Conservation (phyloP, 2,797 vertebrate genomes). For the Lates japonicus region DNA sequence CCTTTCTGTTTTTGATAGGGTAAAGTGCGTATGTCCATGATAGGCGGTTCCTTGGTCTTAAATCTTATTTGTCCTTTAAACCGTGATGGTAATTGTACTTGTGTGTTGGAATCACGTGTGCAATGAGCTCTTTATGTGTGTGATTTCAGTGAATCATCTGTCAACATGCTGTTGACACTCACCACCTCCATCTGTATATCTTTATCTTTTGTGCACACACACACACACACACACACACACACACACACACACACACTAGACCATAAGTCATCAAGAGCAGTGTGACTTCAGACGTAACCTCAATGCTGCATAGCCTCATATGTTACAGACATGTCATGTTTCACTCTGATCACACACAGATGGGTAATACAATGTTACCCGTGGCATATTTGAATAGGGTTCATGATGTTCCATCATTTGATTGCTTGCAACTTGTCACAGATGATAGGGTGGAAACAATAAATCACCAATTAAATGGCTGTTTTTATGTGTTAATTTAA, state of each 20-base stretch:
- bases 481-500: conserved; percentile 80
- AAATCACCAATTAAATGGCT: conserved; percentile 76
- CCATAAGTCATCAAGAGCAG: conserved; percentile 18
- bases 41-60: conserved; percentile 38
- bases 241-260: not conserved
- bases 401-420: conserved; percentile 85
- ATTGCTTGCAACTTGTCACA: conserved; percentile 79
- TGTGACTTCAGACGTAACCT: conserved; percentile 59
- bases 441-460: conserved; percentile 70
- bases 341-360: conserved; percentile 71
- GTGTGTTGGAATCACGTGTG: conserved; percentile 18
- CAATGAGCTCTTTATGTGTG: conserved; percentile 18
- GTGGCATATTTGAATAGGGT: conserved; percentile 77
- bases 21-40: conserved; percentile 21
- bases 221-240: not conserved
- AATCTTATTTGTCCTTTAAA: conserved; percentile 65
- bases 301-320: conserved; percentile 45
- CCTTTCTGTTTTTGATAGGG: conserved; percentile 42
- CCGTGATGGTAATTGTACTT: conserved; percentile 28
- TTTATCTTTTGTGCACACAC: conserved; percentile 16
- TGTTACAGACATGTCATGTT: conserved; percentile 46
- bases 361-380: conserved; percentile 61
- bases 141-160: conserved; percentile 58
- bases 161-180: conserved; percentile 48
- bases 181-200: conserved; percentile 56